Evolutionary conservation across 2,888 invertebrate genomes (phyloP).

Genomic region (Drosophila putrida): DNA sequence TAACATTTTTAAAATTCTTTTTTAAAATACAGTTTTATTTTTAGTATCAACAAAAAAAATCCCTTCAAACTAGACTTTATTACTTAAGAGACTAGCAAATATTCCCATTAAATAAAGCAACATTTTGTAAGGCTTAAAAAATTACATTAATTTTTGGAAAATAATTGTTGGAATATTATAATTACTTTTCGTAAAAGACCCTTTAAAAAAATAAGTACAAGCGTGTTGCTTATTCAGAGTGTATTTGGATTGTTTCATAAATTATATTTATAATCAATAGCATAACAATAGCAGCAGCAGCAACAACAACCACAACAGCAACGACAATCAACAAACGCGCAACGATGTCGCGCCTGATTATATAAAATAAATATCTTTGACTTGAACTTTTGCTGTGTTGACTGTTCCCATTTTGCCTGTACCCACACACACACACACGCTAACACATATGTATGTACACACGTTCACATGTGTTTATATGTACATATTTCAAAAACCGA

Average conservation of each 20-base stretch:
- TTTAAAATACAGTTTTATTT: no score
- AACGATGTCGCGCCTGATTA: conserved; percentile 69
- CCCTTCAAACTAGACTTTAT: no score
- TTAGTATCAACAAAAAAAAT: no score
- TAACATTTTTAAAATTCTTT: no score
- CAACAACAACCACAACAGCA: conserved; percentile 8
- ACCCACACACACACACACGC: conserved; percentile 13
- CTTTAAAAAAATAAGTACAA: conserved; percentile 19
- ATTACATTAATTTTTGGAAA: no score
- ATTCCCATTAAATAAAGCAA: neutral
- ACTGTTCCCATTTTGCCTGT: conserved; percentile 77
- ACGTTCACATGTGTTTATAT: conserved; percentile 19
- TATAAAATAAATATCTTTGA: conserved; percentile 71
- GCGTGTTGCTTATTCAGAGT: conserved; percentile 8
- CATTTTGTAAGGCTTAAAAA: neutral
- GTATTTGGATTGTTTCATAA: conserved; percentile 60
- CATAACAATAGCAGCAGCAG: conserved; percentile 39
- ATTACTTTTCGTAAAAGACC: conserved; percentile 17
- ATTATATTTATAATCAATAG: conserved; percentile 63
- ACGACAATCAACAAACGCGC: conserved; percentile 56
- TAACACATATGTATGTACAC: neutral
- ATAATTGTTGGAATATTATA: neutral
- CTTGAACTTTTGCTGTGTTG: conserved; percentile 74
- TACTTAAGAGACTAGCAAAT: no score
- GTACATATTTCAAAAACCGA: conserved; percentile 67